Conservation (phyloP, 1,140 invertebrate species). For the Olivierus martensii region DNA sequence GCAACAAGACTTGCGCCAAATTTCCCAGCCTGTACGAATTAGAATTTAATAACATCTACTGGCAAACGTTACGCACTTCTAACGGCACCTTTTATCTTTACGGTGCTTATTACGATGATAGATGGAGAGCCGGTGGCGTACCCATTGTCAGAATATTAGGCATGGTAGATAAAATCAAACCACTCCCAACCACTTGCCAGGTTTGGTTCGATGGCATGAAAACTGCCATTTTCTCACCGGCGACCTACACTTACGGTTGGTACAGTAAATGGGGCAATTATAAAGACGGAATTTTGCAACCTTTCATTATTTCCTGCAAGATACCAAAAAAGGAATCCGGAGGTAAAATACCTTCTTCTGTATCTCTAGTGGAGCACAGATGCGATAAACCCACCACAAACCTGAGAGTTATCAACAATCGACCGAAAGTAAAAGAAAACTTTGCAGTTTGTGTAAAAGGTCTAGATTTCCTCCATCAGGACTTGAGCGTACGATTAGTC, state of each 20-base stretch:
- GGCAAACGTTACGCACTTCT: conserved; percentile 62
- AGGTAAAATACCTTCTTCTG: conserved; percentile 55
- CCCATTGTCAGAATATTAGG: conserved; percentile 71
- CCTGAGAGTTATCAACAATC: conserved; percentile 66
- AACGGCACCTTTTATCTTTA: conserved; percentile 80
- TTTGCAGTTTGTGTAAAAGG: conserved; percentile 92
- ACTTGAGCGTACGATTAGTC: conserved; percentile 73
- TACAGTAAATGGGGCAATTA: conserved; percentile 89
- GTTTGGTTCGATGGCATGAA: conserved; percentile 76
- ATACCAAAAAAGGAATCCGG: conserved; percentile 40
- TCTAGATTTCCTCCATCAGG: conserved; percentile 81
- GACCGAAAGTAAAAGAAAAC: conserved; percentile 45
- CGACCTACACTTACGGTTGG: conserved; percentile 79
- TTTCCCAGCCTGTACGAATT: conserved; percentile 59
- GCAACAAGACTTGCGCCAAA: conserved; percentile 50
- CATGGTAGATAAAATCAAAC: conserved; percentile 79
- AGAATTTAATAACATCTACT: conserved; percentile 82
- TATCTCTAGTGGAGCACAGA: conserved; percentile 67
- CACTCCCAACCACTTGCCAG: conserved; percentile 66
- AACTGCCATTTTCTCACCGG: conserved; percentile 58
- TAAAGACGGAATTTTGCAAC: conserved; percentile 78
- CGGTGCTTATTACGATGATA: conserved; percentile 72
- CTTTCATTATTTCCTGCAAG: conserved; percentile 77
- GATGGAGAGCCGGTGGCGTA: conserved; percentile 55
- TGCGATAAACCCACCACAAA: conserved; percentile 77